These are phyloP conservation scores for Desoria tigrina DNA, from an alignment of 2,888 invertebrate genomes.

Conservation along the genomic window DNA sequence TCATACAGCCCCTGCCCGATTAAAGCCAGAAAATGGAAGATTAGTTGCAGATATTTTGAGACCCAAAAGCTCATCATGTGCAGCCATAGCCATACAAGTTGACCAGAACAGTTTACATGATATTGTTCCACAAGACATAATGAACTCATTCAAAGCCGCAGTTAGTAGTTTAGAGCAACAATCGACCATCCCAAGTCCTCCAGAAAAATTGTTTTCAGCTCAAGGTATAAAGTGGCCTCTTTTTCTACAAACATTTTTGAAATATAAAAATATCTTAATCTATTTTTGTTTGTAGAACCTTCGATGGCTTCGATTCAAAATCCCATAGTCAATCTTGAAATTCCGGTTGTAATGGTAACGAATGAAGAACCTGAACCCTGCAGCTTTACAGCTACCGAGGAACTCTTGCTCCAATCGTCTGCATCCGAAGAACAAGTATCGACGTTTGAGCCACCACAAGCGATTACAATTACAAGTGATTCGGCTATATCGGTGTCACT, in stretches of 20 bases:
- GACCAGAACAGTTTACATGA: conserved; percentile 30
- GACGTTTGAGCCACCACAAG: no score
- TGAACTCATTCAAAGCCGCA: conserved; percentile 50
- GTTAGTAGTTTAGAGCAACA: conserved; percentile 47
- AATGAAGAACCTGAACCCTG: background rate
- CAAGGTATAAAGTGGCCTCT: no score
- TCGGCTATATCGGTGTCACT: no score
- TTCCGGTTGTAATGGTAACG: conserved; percentile 11
- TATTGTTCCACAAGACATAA: conserved; percentile 49
- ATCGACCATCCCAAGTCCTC: conserved; percentile 13
- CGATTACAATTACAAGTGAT: no score
- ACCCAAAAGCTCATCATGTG: conserved; percentile 52
- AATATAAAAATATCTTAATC: no score
- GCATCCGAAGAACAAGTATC: no score
- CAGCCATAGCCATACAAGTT: conserved; percentile 37
- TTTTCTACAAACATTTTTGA: no score
- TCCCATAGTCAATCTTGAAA: conserved; percentile 5
- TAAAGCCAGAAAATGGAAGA: conserved; percentile 50
- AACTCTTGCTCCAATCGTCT: background rate
- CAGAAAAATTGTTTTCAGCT: no score
- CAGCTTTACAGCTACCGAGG: background rate
- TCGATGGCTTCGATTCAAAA: background rate
- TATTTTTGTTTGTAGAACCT: conserved; percentile 8
- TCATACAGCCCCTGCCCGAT: conserved; percentile 52
- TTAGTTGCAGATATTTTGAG: conserved; percentile 36